Conservation (phyloP, 2,797 vertebrate species). For the Ataeniobius toweri region DNA sequence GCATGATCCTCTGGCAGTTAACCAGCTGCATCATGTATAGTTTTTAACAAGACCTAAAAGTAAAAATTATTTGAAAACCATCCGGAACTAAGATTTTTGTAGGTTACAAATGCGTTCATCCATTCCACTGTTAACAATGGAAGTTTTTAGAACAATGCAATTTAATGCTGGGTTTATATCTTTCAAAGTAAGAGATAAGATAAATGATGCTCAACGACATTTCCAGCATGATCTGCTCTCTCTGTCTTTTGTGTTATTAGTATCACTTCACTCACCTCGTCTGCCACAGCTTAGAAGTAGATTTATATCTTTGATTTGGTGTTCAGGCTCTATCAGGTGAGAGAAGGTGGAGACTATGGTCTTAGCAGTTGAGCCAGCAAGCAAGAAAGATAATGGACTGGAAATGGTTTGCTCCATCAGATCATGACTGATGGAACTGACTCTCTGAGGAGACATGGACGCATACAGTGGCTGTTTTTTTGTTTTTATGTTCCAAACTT, state of each 20-base stretch:
- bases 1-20: neutral
- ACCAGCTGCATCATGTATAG: neutral
- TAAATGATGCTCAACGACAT: constrained; percentile 35
- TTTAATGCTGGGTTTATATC: constrained; percentile 21
- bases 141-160: constrained; percentile 16
- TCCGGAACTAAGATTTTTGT: neutral
- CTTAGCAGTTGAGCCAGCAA: constrained; percentile 49
- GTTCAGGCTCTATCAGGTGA: constrained; percentile 61
- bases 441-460: constrained; percentile 45
- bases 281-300: constrained; percentile 55
- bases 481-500: constrained; percentile 26
- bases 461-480: constrained; percentile 28
- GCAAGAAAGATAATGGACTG: constrained; percentile 63
- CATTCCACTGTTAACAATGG: neutral
- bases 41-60: neutral
- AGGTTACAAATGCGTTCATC: neutral
- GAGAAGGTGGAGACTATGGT: constrained; percentile 52
- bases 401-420: constrained; percentile 61
- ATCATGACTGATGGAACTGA: constrained; percentile 57
- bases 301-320: constrained; percentile 69
- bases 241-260: constrained; percentile 56
- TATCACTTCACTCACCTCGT: constrained; percentile 64
- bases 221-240: constrained; percentile 43
- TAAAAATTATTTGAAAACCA: neutral
- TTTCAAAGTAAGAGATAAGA: constrained; percentile 38